phyloP scores from a whole-genome alignment of 1,140 invertebrate genomes.

The Spodoptera frugiperda region DNA sequence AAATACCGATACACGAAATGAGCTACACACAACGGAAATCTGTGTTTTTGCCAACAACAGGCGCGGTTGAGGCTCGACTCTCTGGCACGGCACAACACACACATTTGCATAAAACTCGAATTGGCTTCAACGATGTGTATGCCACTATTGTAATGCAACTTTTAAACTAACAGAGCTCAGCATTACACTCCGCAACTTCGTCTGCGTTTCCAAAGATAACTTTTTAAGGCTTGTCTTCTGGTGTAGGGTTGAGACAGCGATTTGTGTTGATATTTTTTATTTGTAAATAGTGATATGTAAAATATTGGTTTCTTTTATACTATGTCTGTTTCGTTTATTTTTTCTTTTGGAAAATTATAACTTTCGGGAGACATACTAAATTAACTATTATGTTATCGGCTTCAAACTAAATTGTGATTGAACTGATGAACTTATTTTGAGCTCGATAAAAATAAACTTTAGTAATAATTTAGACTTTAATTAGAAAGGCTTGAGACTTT shows the following conservation, averaged over 20 bases:
- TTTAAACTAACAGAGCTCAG: constrained; percentile 51
- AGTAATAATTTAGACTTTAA: too few relatives aligned
- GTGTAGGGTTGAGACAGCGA: neutral
- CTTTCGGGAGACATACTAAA: too few relatives aligned
- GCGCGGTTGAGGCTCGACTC: constrained; percentile 12
- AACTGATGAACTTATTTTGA: too few relatives aligned
- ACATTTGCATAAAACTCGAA: constrained; percentile 68
- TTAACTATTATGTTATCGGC: too few relatives aligned
- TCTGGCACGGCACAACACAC: constrained; percentile 47
- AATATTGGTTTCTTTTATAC: too few relatives aligned
- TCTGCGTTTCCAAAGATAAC: neutral
- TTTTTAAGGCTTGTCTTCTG: constrained; percentile 6
- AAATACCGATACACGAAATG: constrained; percentile 35
- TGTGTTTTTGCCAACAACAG: constrained; percentile 59
- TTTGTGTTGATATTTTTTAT: neutral
- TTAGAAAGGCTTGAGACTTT: too few relatives aligned
- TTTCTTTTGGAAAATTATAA: too few relatives aligned
- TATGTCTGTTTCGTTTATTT: too few relatives aligned
- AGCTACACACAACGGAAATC: constrained; percentile 48
- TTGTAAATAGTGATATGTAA: too few relatives aligned
- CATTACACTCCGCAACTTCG: constrained; percentile 39
- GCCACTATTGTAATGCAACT: constrained; percentile 56
- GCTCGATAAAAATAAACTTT: too few relatives aligned
- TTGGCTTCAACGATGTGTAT: constrained; percentile 58
- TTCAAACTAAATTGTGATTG: too few relatives aligned